Percentiles rank a stretch among this genome's conserved stretches.
These are phyloP conservation scores for Apis laboriosa DNA, from an alignment of 1,140 invertebrate genomes.

Conservation along the genomic window DNA sequence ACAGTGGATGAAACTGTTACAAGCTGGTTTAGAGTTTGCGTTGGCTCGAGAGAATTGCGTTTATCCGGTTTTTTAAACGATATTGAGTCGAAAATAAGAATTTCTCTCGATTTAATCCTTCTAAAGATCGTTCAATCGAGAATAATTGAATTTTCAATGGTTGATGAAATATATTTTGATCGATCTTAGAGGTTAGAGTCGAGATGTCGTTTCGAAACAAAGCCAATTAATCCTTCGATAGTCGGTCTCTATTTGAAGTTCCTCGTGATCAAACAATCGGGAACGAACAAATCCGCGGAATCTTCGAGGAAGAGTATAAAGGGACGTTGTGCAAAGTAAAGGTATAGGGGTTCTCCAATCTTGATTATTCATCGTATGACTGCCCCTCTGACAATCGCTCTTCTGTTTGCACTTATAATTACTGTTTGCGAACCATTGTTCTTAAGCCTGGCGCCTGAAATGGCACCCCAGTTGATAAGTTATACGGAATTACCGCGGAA, in stretches of 20 bases:
- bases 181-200: neutral
- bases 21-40: neutral
- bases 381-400: slow-evolving; percentile 30
- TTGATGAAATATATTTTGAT: neutral
- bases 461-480: slow-evolving; percentile 50
- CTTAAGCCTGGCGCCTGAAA: slow-evolving; percentile 32
- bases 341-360: slow-evolving; percentile 2
- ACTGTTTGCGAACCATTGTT: slow-evolving; percentile 47
- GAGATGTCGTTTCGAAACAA: neutral
- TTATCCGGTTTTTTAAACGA: no score
- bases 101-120: no score
- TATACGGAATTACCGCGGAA: slow-evolving; percentile 20
- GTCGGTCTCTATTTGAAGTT: neutral
- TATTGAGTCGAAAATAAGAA: no score
- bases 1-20: neutral
- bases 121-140: neutral
- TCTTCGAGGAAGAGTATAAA: neutral
- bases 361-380: slow-evolving; percentile 40
- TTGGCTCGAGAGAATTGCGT: no score
- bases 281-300: neutral
- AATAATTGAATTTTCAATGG: neutral
- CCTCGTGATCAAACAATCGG: neutral
- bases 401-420: slow-evolving; percentile 49
- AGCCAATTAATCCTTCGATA: neutral
- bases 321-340: slow-evolving; percentile 4